phyloP scores from a whole-genome alignment of 2,888 invertebrate species.

The Platycheirus albimanus region DNA sequence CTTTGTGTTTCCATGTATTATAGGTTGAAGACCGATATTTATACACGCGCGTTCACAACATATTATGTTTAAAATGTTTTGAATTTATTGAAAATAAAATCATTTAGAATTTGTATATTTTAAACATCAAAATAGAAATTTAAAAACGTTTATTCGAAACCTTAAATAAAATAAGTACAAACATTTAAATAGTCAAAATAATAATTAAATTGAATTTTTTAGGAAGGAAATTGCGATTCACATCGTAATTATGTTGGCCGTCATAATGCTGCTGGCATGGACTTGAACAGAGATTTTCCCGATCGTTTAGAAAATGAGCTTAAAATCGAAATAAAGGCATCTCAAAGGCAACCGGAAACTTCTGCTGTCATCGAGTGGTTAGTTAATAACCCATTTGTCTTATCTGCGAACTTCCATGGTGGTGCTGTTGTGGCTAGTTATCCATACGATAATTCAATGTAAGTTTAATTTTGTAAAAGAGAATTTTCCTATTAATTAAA shows the following conservation, averaged over 20 bases:
- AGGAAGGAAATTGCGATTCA: slow-evolving; percentile 92
- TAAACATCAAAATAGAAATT: too few species aligned
- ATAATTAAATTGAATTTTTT: slow-evolving; percentile 76
- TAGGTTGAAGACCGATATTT: too few species aligned
- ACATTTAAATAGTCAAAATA: too few species aligned
- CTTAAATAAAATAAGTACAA: too few species aligned
- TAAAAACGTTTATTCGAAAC: too few species aligned
- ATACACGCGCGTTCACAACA: too few species aligned
- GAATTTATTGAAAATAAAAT: too few species aligned
- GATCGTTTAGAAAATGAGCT: slow-evolving; percentile 89
- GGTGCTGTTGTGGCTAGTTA: slow-evolving; percentile 99
- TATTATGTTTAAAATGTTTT: too few species aligned
- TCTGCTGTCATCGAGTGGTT: slow-evolving; percentile 95
- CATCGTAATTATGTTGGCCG: slow-evolving; percentile 87
- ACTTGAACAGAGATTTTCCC: slow-evolving; percentile 96
- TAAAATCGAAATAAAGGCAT: slow-evolving; percentile 79
- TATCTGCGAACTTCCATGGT: slow-evolving; percentile 97
- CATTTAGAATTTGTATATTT: too few species aligned
- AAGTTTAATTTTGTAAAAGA: slow-evolving; percentile 76
- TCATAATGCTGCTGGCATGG: slow-evolving; percentile 90
- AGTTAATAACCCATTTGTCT: slow-evolving; percentile 91
- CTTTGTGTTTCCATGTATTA: too few species aligned
- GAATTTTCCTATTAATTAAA: slow-evolving; percentile 13
- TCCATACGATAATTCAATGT: slow-evolving; percentile 95
- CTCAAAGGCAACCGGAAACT: slow-evolving; percentile 92